These are phyloP conservation scores for Cyprinodon tularosa DNA, from an alignment of 2,113 vertebrate species.

Conservation along the genomic window DNA sequence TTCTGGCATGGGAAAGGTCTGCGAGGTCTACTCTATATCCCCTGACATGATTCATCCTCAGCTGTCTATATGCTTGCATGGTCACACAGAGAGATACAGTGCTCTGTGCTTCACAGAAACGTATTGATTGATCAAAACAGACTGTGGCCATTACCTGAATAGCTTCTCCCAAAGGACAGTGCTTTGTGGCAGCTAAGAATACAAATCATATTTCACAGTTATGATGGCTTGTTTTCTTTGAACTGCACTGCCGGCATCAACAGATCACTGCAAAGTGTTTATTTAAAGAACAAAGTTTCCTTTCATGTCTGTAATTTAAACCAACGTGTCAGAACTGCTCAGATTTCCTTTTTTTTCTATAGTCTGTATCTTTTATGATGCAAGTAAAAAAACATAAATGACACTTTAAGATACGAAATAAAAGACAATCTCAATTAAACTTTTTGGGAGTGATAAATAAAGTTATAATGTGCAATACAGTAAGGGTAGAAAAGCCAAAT, in stretches of 20 bases:
- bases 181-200: slow-evolving; percentile 41
- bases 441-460: neutral
- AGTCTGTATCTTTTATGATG: neutral
- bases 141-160: slow-evolving; percentile 11
- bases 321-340: neutral
- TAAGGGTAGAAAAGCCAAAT: neutral
- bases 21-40: slow-evolving; percentile 26
- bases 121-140: slow-evolving; percentile 40
- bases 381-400: neutral
- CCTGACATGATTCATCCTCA: slow-evolving; percentile 34
- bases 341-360: neutral
- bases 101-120: slow-evolving; percentile 5
- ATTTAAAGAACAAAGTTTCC: slow-evolving; percentile 20
- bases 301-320: slow-evolving; percentile 1
- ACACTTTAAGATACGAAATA: neutral
- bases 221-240: slow-evolving; percentile 10
- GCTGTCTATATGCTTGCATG: slow-evolving; percentile 16
- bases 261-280: slow-evolving; percentile 20
- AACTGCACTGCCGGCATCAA: slow-evolving; percentile 35
- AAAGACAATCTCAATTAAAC: neutral
- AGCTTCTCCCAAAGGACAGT: slow-evolving; percentile 27
- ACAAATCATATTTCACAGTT: slow-evolving; percentile 36
- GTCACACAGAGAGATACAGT: slow-evolving; percentile 20
- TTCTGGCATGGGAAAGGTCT: slow-evolving; percentile 32
- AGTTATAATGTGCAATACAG: neutral